These are phyloP conservation scores for Leptinotarsa juncta DNA, from an alignment of 2,888 invertebrate species.

Conservation along the genomic window DNA sequence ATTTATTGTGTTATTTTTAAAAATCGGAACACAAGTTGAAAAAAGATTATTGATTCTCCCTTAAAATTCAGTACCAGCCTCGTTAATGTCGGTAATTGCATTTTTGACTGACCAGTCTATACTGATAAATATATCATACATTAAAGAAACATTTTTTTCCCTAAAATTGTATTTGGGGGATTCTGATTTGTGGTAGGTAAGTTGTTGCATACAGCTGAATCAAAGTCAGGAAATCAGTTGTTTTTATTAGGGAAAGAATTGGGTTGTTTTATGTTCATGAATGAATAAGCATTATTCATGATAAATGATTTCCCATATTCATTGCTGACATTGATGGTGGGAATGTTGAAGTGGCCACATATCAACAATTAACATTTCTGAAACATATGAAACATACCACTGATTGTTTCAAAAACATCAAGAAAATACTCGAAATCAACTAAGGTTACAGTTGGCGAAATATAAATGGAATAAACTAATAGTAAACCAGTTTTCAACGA, in stretches of 20 bases:
- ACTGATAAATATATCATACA: too few species aligned
- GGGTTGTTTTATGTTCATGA: slow-evolving; percentile 7
- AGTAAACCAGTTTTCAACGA: too few species aligned
- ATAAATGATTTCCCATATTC: background rate
- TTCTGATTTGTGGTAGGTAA: too few species aligned
- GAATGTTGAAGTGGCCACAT: slow-evolving; percentile 10
- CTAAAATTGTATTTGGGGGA: too few species aligned
- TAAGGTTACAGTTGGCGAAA: slow-evolving; percentile 4
- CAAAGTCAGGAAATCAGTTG: slow-evolving; percentile 11
- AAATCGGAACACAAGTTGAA: slow-evolving; percentile 23
- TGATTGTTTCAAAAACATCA: slow-evolving; percentile 1
- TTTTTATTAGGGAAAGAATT: slow-evolving; percentile 16
- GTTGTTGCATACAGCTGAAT: slow-evolving; percentile 2
- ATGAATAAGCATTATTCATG: slow-evolving; percentile 6
- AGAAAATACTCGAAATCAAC: slow-evolving; percentile 23
- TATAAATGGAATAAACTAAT: too few species aligned
- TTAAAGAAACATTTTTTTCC: too few species aligned
- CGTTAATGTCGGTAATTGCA: too few species aligned
- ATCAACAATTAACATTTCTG: slow-evolving; percentile 1
- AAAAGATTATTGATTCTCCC: slow-evolving; percentile 11
- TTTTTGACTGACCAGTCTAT: too few species aligned
- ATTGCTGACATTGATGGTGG: slow-evolving; percentile 9
- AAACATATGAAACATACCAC: background rate
- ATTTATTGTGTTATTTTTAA: slow-evolving; percentile 12
- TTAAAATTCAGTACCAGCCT: too few species aligned